Conservation (phyloP, 2,888 invertebrate genomes). For the Mechanitis mazaeus region DNA sequence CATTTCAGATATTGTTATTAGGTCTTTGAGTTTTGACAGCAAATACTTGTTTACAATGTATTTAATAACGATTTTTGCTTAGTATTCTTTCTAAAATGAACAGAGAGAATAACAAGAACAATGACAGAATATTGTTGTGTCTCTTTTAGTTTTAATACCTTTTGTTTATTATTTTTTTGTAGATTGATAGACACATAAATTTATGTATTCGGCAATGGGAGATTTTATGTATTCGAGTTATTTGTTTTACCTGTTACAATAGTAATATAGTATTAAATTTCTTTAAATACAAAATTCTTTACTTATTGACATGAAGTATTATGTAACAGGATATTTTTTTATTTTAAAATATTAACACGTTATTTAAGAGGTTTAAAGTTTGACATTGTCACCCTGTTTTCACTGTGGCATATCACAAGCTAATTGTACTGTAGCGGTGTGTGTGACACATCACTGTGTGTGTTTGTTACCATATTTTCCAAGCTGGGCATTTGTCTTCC, state of each 20-base stretch:
- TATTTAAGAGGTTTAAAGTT: constrained; percentile 31
- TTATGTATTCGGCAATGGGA: constrained; percentile 40
- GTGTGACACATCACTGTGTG: constrained; percentile 32
- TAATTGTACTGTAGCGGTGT: constrained; percentile 9
- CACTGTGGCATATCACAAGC: constrained; percentile 2
- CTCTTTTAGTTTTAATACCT: constrained; percentile 30
- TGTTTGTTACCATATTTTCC: constrained; percentile 60
- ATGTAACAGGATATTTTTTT: constrained; percentile 36
- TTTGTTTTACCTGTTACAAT: constrained; percentile 22
- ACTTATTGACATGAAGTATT: constrained; percentile 20
- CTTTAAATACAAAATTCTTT: constrained; percentile 7
- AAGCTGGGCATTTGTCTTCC: constrained; percentile 68
- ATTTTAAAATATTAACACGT: constrained; percentile 43
- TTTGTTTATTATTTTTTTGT: constrained; percentile 44
- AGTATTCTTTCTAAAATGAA: not conserved
- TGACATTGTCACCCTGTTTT: constrained; percentile 42
- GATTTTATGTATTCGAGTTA: constrained; percentile 38
- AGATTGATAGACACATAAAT: constrained; percentile 42
- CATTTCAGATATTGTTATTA: not conserved
- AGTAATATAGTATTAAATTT: constrained; percentile 7
- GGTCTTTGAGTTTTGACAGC: not conserved
- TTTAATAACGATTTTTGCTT: not conserved
- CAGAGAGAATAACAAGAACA: not conserved
- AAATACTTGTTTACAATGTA: not conserved
- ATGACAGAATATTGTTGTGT: constrained; percentile 28